Evolutionary conservation across 2,797 vertebrate genomes (phyloP), one percentile per base, ranked within the genome.

Genomic region (Anguilla obscura): DNA sequence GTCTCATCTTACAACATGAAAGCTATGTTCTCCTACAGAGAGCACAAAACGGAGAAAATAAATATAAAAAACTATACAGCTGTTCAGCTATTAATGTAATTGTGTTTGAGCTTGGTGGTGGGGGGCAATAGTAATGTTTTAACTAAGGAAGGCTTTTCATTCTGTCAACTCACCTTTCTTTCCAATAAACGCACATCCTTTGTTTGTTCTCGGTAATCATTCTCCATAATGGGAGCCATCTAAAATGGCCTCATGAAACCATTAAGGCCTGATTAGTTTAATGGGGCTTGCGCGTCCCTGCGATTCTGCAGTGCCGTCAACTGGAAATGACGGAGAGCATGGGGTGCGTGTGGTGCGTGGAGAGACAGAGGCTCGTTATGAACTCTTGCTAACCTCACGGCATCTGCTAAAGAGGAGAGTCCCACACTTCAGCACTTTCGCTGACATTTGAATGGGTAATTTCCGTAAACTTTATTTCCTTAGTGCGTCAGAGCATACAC

Each of bases 141-240:
- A 84, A 86, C 40, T 33, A 84, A n/a, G 66, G 94, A 94, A 93
- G 93, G 93, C 93, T 95, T 96, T 96, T 96, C 94, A 95, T 96
- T 94, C 95, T 91, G 89, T 90, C 91, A 85, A 93, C 90, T 91
- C 94, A 94, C 94, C 94, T 95, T 93, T 94, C 93, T 89, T 95
- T 94, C 93, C 93, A 94, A 94, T 94, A 94, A 91, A 88, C 92
- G 93, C 94, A 92, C 93, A 94, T 94, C 93, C 93, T 93, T 90
- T 92, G 88, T 90, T 93, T 96, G 95, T 95, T 96, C 94, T 92
- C 92, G 91, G 92, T 95, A 95, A 95, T 95, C 94, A 95, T 94
- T 93, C 92, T 91, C 93, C 91, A 95, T 93, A 92, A 91, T 92
- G 92, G 94, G 90, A 90, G 92, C 93, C 91, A 92, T 94, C 92